Base-by-base conservation (phyloP, 2,113 vertebrate genomes). In the Hippolais icterina region DNA sequence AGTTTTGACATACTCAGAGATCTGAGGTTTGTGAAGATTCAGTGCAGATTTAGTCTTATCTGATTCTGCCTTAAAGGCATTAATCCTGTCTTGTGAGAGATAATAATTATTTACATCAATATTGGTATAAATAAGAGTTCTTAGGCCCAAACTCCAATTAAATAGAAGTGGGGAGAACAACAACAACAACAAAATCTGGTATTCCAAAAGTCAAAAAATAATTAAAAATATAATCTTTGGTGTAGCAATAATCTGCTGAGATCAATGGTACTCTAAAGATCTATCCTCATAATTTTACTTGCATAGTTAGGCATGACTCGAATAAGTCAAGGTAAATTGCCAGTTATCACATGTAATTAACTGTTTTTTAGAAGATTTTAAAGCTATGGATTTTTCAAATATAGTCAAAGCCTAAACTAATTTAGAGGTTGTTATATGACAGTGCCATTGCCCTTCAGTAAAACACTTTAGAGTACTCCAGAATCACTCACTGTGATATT, bases 21-120 rank as follows among this genome's bases (percentile, higher is more conserved):
- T 95, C 87, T 78, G 70, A 90, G 46, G 49, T 83, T 92, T 6
- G 6, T 64, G 35, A 90, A 82, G 79, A 95, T 60, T 83, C 59
- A 83, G 14, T 68, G 25, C 46, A 93, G 74, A 96, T 80, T 87
- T 85, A 87, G 90, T 83, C 89, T 94, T 78, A 89, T 74, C 87
- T 91, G 77, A 85, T 96, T 83, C 31, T 85, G n/a, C 33, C 61
- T 91, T 65, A 75, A 95, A 93, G 53, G 11, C 29, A 35, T 57
- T 85, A 79, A 87, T 23, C 19, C 33, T 72, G 7, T 33, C 56
- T 80, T 72, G 28, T 12, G 71, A 76, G 41, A 57, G 66, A 72
- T 81, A 80, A 53, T 24, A 79, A 57, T 85, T 89, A 87, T 83
- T 91, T 87, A 66, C 0, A 0, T 42, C 37, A 65, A 65, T 28